Base-by-base conservation (phyloP, 2,888 invertebrate species). In the Caenorhabditis zanzibari region DNA sequence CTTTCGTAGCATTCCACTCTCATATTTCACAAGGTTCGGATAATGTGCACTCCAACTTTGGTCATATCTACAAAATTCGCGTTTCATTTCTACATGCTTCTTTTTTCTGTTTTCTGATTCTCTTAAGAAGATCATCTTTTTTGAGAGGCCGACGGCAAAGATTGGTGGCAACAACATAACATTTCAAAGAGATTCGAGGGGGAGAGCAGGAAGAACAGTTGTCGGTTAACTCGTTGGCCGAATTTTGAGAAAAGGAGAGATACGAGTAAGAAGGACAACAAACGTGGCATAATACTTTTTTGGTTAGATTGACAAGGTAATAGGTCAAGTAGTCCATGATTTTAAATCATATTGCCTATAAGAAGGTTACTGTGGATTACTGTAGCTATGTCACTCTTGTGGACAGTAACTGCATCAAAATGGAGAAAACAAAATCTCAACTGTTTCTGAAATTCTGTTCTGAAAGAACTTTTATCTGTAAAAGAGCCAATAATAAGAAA, bases 81-180 rank as follows among this genome's bases (percentile, higher is more conserved):
- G 10, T 22, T 24, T 24, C 16, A 16, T 64, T 64, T 44, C 24
- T 26, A 47, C 38, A 64, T 44, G 32, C 58, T 19, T 12, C 26
- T 24, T 56, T 56, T 22, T 56, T 56, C 26, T 56, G 56, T 56
- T 26, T 32, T 56, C 56, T 56, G 56, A 26, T 56, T 28, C 26
- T 56, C 56, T 56, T 28, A 56, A 56, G 56, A 58, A 32, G 35
- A 32, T 58, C 56, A 9, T 32, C 32, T n/a, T n/a, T n/a, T n/a
- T n/a, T n/a, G n/a, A n/a, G n/a, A 38, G 38, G 38, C 10, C n/a
- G n/a, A 38, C 12, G 6, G 38, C 6, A 12, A 38, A 38, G 47
- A 47, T 6, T 47, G 47, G 47, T 19, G 47, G 47, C 47, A 47
- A 47, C 47, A 47, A n/a, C n/a, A 47, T 19, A 47, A 7, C n/a